Base-by-base conservation (phyloP, 2,797 vertebrate genomes). In the Halcyon chelicuti region DNA sequence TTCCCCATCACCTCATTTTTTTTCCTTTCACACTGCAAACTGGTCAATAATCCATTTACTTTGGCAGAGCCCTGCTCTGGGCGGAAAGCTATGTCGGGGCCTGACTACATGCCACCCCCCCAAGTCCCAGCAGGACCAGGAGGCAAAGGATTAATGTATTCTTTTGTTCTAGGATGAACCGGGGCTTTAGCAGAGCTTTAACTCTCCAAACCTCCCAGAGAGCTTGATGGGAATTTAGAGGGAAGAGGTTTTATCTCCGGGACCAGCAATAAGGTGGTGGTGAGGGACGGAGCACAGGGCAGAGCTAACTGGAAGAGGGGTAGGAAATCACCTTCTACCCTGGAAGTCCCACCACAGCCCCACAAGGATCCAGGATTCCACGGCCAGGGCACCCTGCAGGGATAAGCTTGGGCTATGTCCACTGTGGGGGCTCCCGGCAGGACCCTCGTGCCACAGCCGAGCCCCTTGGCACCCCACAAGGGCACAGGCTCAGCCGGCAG, bases 31-130 rank as follows among this genome's bases (percentile, higher is more conserved):
- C 7, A 2, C 67, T 85, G 74, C 79, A 81, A 73, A 91, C 46
- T 52, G 85, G 87, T 96, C 92, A 87, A 95, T 96, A 96, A 95
- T 84, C 93, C 86, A 81, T 93, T 93, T 86, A 46, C 76, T 91
- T 58, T 72, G 92, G 85, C 58, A 96, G 61, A 90, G 15, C 54
- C 68, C 72, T 65, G 85, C 78, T 83, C 60, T 52, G 31, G 91
- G 74, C 37, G 10, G 3, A 12, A 76, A 86, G 77, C 65, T 47
- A 44, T 19, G 7, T 29, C 2, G 6, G 63, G 78, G 70, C 49
- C 35, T 2, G 60, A 62, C 39, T 44, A 20, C 23, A n/a, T 9
- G 1, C 0, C 13, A 7, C 23, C 54, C 35, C 16, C 63, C 26
- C 11, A 49, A 25, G 19, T 12, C n/a, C 52, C 11, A 1, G 46